These are phyloP conservation scores for Myotis daubentonii DNA, from an alignment of 2,797 vertebrate genomes.

Conservation along the genomic window DNA sequence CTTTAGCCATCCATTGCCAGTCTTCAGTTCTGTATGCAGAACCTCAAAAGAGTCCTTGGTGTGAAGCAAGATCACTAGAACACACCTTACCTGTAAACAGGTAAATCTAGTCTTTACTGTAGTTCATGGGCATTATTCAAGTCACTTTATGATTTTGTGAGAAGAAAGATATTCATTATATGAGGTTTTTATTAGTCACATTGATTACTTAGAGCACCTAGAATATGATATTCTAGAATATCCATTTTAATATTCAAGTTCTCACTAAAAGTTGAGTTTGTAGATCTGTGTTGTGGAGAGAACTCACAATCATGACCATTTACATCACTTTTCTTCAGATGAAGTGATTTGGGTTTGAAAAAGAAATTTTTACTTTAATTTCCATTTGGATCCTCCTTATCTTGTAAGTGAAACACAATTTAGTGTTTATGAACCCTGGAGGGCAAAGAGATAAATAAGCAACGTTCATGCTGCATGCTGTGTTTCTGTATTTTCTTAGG, in stretches of 20 bases:
- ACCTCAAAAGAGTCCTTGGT: slow-evolving; percentile 89
- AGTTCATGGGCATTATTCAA: neutral
- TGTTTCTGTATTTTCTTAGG: neutral
- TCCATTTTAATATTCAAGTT: neutral
- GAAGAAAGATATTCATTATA: neutral
- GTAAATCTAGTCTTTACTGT: slow-evolving; percentile 81
- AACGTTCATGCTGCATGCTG: neutral
- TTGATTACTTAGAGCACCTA: neutral
- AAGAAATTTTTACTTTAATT: slow-evolving; percentile 17
- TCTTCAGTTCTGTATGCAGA: slow-evolving; percentile 90
- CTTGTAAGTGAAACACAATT: slow-evolving; percentile 57
- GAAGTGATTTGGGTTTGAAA: slow-evolving; percentile 47
- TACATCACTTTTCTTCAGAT: slow-evolving; percentile 20
- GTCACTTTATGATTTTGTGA: neutral
- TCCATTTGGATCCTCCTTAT: slow-evolving; percentile 9
- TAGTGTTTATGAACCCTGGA: slow-evolving; percentile 25
- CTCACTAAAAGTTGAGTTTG: neutral
- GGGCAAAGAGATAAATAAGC: neutral
- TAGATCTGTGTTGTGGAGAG: neutral
- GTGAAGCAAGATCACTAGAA: slow-evolving; percentile 87
- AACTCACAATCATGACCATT: neutral
- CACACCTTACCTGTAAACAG: slow-evolving; percentile 86
- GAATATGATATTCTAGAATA: neutral
- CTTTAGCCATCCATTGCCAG: slow-evolving; percentile 91
- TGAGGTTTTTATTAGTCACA: neutral